A percentile compares a stretch with the other conserved stretches of the same genome.
Evolutionary conservation across 2,113 vertebrate genomes (phyloP).

Genomic region (Tachycineta bicolor): DNA sequence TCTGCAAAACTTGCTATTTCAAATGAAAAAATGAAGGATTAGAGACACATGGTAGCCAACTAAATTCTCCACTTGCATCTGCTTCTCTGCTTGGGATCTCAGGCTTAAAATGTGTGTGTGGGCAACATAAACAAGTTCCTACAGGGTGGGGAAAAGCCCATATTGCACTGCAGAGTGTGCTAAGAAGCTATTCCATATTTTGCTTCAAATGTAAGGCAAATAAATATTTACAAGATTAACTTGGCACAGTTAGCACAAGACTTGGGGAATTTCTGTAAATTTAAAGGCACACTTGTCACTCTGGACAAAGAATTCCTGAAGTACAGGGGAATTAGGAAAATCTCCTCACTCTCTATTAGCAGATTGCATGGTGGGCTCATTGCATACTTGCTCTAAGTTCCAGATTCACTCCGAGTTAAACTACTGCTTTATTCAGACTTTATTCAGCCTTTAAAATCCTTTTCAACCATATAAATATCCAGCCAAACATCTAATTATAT

Average conservation of each 20-base stretch:
- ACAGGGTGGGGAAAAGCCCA: neutral
- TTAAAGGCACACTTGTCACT: neutral
- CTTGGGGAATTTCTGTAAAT: neutral
- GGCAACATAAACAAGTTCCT: neutral
- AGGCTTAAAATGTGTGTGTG: neutral
- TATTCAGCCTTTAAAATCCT: slow-evolving; percentile 20
- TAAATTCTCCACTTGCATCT: neutral
- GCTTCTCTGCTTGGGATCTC: neutral
- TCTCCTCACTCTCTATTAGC: neutral
- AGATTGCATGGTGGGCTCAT: neutral
- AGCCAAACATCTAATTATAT: slow-evolving; percentile 59
- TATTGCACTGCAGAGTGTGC: neutral
- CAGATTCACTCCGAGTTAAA: neutral
- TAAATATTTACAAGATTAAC: slow-evolving; percentile 4
- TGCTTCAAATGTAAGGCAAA: neutral
- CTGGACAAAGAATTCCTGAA: neutral
- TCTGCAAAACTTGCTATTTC: neutral
- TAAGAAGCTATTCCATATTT: neutral
- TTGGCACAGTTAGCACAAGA: neutral
- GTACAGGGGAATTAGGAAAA: neutral
- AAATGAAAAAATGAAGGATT: neutral
- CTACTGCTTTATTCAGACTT: neutral
- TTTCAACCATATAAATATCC: neutral
- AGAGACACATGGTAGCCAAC: neutral
- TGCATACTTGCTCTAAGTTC: neutral